A percentile compares a stretch with the other conserved stretches of the same genome.
phyloP scores from a whole-genome alignment of 2,113 vertebrate species.

The Lasiurus cinereus region DNA sequence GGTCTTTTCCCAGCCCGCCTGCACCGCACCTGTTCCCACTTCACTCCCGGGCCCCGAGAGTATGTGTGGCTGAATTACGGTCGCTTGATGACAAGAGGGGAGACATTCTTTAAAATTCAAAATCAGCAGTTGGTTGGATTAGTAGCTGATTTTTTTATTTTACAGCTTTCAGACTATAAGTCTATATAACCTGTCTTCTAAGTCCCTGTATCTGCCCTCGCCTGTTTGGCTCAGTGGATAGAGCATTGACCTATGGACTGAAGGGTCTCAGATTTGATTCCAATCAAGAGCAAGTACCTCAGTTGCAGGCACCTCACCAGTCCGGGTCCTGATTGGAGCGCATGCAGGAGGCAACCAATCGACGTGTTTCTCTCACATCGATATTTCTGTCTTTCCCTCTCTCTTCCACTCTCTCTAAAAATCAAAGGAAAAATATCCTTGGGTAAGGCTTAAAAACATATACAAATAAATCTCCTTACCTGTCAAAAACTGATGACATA shows the following conservation, averaged over 20 bases:
- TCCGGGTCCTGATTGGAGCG: too few relatives aligned
- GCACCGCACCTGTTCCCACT: not conserved
- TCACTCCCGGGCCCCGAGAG: not conserved
- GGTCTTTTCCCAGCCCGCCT: rapidly evolving
- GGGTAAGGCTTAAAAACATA: too few relatives aligned
- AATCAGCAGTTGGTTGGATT: conserved; percentile 11
- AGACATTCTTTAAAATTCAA: conserved; percentile 34
- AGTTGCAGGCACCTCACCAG: too few relatives aligned
- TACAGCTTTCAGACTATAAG: not conserved
- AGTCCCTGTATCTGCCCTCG: not conserved
- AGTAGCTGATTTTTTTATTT: not conserved
- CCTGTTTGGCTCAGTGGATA: too few relatives aligned
- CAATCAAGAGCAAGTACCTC: too few relatives aligned
- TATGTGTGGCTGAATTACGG: not conserved
- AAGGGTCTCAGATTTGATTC: too few relatives aligned
- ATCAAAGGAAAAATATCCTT: too few relatives aligned
- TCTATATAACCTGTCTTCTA: not conserved
- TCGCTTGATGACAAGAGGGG: not conserved
- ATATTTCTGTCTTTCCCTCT: too few relatives aligned
- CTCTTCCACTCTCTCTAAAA: too few relatives aligned
- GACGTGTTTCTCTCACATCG: too few relatives aligned
- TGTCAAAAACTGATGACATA: not conserved
- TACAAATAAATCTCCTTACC: not conserved
- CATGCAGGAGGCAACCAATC: too few relatives aligned
- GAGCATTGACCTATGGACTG: too few relatives aligned